Evolutionary conservation across 2,888 invertebrate species (phyloP), one percentile per base, ranked within the genome.

Genomic region (Scaptomyza reducta): DNA sequence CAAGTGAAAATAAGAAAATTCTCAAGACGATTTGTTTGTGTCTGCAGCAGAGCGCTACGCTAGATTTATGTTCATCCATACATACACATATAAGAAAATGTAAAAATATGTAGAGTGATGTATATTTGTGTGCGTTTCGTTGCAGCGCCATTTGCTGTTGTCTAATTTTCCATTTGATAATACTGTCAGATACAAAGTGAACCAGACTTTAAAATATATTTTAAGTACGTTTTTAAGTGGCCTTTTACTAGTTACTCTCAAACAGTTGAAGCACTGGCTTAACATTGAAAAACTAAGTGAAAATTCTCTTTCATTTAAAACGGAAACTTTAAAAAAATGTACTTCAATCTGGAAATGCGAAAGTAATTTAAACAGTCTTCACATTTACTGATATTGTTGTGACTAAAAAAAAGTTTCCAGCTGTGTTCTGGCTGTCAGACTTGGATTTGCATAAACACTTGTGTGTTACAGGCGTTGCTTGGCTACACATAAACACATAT

Each of bases 21-120:
- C 61, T 61, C 58, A 38, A 50, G 57, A 55, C 81, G 62, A 84
- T 81, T 87, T 87, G 75, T 80, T 87, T 70, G 68, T 54, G 84
- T 79, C 86, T 85, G 76, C 45, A 47, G 41, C 67, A 55, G 62
- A 61, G 68, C 46, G 51, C 57, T 76, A 46, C 46, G 55, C 56
- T 65, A 56, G 85, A 87, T 81, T 87, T 81, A 84, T 81, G 77
- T 64, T 40, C 49, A 42, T 31, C 29, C 44, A 53, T 29, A 42
- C 11, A 29, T 33, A 25, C 29, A 29, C 6, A 13, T 47, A 18
- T 49, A 66, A 46, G 33, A 59, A 70, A 61, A 58, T 76, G 59
- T 70, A 62, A 69, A 70, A 74, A 74, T 66, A 72, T 66, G 73
- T 40, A 58, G 53, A 63, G 45, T 54, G 65, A 71, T 35, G 38